These are phyloP conservation scores for Chionomys nivalis DNA, from an alignment of 2,113 vertebrate species.

Conservation along the genomic window DNA sequence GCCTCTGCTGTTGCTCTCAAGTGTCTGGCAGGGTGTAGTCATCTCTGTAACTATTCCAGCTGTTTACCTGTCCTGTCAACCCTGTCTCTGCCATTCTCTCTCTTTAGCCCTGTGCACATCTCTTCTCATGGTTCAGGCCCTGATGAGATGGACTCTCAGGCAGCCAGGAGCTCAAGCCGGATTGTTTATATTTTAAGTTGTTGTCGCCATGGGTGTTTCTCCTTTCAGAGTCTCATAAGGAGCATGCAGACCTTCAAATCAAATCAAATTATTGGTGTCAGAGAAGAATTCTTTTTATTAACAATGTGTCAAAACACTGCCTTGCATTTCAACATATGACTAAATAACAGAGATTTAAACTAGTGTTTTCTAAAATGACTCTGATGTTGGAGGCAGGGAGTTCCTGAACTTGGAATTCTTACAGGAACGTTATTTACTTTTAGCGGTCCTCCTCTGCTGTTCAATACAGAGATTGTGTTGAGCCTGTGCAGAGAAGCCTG, in stretches of 20 bases:
- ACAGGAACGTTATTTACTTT: background rate
- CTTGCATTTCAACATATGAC: background rate
- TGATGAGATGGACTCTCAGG: background rate
- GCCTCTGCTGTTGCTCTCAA: background rate
- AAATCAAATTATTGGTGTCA: background rate
- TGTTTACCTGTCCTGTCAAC: background rate
- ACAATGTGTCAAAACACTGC: background rate
- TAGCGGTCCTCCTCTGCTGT: no score
- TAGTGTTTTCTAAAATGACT: background rate
- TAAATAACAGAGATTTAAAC: background rate
- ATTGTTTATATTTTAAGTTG: background rate
- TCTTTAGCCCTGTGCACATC: background rate
- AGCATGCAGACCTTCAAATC: background rate
- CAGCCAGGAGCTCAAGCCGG: background rate
- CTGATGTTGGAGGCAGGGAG: background rate
- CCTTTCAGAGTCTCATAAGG: background rate
- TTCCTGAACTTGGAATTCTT: background rate
- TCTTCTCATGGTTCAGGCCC: background rate
- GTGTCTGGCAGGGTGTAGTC: background rate
- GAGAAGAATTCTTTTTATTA: background rate
- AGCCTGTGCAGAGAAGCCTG: background rate
- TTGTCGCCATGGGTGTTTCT: background rate
- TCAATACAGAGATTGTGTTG: background rate
- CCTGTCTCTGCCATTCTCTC: background rate
- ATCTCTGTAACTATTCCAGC: background rate